Evolutionary conservation across 2,888 invertebrate genomes (phyloP).

Genomic region (Stomorhina lunata): DNA sequence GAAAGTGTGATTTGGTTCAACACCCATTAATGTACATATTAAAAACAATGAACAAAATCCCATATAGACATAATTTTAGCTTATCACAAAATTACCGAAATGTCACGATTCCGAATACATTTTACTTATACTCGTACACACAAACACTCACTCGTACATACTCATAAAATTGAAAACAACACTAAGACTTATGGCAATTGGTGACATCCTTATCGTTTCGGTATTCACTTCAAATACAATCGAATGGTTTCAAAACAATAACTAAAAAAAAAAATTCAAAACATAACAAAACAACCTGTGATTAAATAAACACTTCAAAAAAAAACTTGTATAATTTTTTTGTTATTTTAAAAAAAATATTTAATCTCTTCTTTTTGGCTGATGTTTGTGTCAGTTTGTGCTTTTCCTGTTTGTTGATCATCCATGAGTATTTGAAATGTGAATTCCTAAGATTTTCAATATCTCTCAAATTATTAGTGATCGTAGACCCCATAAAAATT

Average conservation of each 20-base stretch:
- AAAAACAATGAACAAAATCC: neutral
- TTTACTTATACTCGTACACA: neutral
- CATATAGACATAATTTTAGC: neutral
- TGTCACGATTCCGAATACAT: constrained; percentile 25
- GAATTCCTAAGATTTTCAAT: too few species aligned
- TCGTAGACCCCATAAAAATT: too few species aligned
- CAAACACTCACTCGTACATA: too few species aligned
- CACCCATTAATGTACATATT: neutral
- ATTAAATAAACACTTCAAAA: neutral
- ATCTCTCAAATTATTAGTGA: too few species aligned
- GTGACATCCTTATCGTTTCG: constrained; percentile 19
- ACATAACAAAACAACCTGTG: constrained; percentile 26
- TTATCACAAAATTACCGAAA: constrained; percentile 44
- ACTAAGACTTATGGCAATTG: neutral
- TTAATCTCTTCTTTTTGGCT: neutral
- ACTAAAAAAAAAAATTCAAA: neutral
- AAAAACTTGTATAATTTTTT: neutral
- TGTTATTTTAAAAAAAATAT: neutral
- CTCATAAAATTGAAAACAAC: too few species aligned
- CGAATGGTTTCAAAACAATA: too few species aligned
- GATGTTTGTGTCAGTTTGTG: too few species aligned
- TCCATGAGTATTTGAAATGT: too few species aligned
- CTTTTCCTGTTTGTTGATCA: too few species aligned
- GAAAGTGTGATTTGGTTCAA: neutral
- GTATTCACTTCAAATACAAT: neutral